These are phyloP conservation scores for Donacobius atricapilla DNA, from an alignment of 2,113 vertebrate genomes.

Conservation along the genomic window DNA sequence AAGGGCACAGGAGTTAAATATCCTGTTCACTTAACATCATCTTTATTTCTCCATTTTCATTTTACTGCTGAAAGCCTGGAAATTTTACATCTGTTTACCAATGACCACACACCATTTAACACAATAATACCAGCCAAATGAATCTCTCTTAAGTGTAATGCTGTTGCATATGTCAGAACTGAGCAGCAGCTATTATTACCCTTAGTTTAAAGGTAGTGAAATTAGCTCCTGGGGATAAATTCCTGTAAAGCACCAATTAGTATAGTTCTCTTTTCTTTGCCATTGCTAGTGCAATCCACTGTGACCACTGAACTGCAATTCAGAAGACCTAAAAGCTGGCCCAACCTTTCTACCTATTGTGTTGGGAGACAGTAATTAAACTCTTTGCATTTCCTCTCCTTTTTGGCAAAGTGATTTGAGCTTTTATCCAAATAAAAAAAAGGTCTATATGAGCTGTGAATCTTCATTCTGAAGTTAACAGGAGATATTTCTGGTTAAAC, in stretches of 20 bases:
- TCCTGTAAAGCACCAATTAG: neutral
- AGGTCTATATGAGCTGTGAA: neutral
- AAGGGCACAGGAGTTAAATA: neutral
- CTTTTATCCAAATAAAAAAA: neutral
- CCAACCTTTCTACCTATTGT: neutral
- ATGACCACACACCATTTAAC: neutral
- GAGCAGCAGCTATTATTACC: neutral
- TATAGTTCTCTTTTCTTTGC: neutral
- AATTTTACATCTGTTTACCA: constrained; percentile 41
- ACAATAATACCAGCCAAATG: neutral
- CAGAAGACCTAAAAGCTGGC: neutral
- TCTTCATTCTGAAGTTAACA: neutral
- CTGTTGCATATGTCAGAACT: neutral
- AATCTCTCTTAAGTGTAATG: neutral
- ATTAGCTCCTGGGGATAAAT: constrained; percentile 18
- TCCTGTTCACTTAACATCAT: neutral
- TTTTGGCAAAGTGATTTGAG: neutral
- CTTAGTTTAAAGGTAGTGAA: neutral
- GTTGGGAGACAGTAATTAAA: neutral
- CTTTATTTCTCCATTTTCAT: neutral
- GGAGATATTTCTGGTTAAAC: neutral
- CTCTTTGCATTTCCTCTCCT: neutral
- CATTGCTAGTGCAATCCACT: neutral
- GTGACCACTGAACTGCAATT: neutral
- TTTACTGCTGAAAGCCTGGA: neutral